Conservation (phyloP, 2,888 invertebrate species). For the Ashinkailepas kermadecensis region DNA sequence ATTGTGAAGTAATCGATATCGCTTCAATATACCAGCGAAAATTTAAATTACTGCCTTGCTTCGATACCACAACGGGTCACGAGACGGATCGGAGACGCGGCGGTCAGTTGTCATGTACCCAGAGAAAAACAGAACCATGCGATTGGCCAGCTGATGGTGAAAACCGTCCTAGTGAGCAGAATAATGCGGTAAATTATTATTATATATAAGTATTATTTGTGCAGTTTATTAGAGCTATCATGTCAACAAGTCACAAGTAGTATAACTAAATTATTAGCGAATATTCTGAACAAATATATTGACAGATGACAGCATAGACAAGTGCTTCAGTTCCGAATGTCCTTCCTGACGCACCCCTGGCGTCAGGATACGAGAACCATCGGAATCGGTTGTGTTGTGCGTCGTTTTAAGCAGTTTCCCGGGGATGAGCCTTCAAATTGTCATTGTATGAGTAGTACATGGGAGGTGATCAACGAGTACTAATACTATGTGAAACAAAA, state of each 20-base stretch:
- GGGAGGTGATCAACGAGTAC: too few species aligned
- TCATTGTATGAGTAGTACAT: too few species aligned
- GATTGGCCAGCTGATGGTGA: background rate
- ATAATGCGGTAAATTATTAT: background rate
- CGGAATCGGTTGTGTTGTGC: conserved; percentile 20
- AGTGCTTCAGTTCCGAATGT: too few species aligned
- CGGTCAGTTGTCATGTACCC: too few species aligned
- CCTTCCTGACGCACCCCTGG: background rate
- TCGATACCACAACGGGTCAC: too few species aligned
- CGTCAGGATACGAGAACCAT: background rate
- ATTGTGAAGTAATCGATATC: background rate
- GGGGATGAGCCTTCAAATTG: background rate
- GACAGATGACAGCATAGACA: too few species aligned
- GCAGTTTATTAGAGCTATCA: too few species aligned
- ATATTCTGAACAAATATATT: too few species aligned
- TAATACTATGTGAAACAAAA: too few species aligned
- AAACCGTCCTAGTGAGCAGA: background rate
- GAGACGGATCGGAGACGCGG: background rate
- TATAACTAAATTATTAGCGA: too few species aligned
- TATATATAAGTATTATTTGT: background rate
- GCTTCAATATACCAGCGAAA: background rate
- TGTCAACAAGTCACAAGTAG: too few species aligned
- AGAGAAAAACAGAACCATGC: background rate
- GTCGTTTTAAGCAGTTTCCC: conserved; percentile 15
- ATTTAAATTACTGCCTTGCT: background rate